Evolutionary conservation across 2,888 invertebrate genomes (phyloP), one percentile per base, ranked within the genome.

Genomic region (Calameuta pallipes): DNA sequence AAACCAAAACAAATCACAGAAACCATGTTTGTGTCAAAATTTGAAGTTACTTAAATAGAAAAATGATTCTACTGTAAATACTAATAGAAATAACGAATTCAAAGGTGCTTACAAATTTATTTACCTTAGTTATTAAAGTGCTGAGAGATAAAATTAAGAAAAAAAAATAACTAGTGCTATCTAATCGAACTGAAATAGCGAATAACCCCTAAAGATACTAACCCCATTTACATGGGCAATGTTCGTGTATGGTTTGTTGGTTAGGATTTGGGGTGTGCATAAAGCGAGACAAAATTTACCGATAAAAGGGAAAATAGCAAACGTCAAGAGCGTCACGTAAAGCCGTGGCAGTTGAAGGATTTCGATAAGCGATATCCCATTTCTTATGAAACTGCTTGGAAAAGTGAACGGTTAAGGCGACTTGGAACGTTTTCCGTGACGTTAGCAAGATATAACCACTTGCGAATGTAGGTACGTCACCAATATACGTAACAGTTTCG

Each of bases 381-480:
- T 35, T 71, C 31, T 71, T 71, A 34, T 71, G 71, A 71, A 71
- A 71, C 31, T 35, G 71, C 71, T 71, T 33, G 33, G 71, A 71
- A 71, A 71, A 34, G 71, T 33, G 71, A 71, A 34, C 71, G 30
- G 35, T 71, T 35, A 34, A 71, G 71, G 71, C 71, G 71, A 71
- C 35, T 30, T 30, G 33, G 30, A 34, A 34, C 71, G 71, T 33
- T 33, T 35, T 71, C 1, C 35, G 71, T 33, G 71, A 71, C 56
- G 56, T 23, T 56, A 56, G 56, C 9, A 56, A 56, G 33, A 41
- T 33, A 34, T 33, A 33, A 41, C 68, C n/a, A 41, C 41, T 75
- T 41, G 41, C 56, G 75, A 75, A 33, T 41, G 75, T 75, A 34
- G 15, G 56, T 75, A 30, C n/a, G 30, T 75, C 30, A 56, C 68